Percentiles rank a stretch among this genome's conserved stretches.
phyloP scores from a whole-genome alignment of 2,888 invertebrate species.

The Candidula unifasciata region DNA sequence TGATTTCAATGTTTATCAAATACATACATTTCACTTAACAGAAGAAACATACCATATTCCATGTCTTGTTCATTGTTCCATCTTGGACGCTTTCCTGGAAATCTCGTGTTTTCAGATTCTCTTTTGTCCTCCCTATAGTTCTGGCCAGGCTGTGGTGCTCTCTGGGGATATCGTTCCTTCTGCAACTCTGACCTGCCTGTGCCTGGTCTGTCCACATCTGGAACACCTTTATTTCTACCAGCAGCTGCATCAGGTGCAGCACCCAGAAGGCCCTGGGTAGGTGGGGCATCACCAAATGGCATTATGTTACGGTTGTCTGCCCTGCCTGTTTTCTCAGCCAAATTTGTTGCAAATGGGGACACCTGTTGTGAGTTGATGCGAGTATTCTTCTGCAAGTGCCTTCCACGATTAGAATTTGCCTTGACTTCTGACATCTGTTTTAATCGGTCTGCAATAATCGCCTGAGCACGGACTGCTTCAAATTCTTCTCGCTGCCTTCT shows the following conservation, averaged over 20 bases:
- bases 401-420: background rate
- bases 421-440: background rate
- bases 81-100: background rate
- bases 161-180: background rate
- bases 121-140: constrained; percentile 1
- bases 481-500: background rate
- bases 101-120: background rate
- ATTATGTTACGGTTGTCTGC: too few species aligned
- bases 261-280: constrained; percentile 25
- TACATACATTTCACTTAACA: too few species aligned
- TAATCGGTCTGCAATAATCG: constrained; percentile 12
- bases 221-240: background rate
- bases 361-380: background rate
- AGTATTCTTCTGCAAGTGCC: background rate
- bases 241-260: background rate
- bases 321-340: too few species aligned
- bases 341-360: too few species aligned
- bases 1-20: too few species aligned
- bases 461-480: background rate
- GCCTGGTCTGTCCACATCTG: background rate
- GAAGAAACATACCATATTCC: background rate
- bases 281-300: constrained; percentile 23
- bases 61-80: background rate
- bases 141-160: background rate
- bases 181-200: background rate